Evolutionary conservation across 1,140 invertebrate species (phyloP), one percentile per base, ranked within the genome.

Genomic region (Drosophila jambulina): DNA sequence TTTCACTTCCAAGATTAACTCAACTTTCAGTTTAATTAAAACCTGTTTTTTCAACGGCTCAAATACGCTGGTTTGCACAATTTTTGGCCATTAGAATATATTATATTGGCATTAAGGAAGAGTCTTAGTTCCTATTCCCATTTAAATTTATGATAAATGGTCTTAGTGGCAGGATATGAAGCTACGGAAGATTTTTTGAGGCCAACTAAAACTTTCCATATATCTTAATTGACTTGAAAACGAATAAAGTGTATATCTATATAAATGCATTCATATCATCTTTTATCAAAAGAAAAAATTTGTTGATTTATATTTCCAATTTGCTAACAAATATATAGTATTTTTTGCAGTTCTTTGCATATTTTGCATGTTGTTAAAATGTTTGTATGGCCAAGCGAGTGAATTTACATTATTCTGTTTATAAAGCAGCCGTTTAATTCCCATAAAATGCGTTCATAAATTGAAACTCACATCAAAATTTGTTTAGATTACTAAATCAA

Each of bases 1-100:
- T 67, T 53, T 67, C 29, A 34, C 51, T 53, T 67, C 15, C 8
- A 29, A 38, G 48, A 53, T 70, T 43, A 68, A 45, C 51, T 25
- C 13, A 34, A 71, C 51, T 40, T 36, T 71, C 27, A 36, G 42
- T 25, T 59, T 49, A 72, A 71, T 71, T 70, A 70, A 57, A 72
- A 71, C 43, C 43, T 59, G 69, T 40, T 42, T 27, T 71, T 23
- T 12, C 32, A 23, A 10, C 10, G 42, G n/a, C 40, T 67, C 48
- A 23, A 64, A 46, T 13, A 17, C 3, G 46, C 17, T 34, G 21
- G 2, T 38, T 19, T 32, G 17, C 15, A 21, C 7, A 19, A 12
- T 38, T 25, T n/a, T 36, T 23, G 19, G 19, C 2, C 7, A 21
- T 53, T 29, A 53, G 13, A 17, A 36, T 10, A 17, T 15, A 54